Evolutionary conservation across 2,797 vertebrate genomes (phyloP).

Genomic region (Anisognathus igniventris): DNA sequence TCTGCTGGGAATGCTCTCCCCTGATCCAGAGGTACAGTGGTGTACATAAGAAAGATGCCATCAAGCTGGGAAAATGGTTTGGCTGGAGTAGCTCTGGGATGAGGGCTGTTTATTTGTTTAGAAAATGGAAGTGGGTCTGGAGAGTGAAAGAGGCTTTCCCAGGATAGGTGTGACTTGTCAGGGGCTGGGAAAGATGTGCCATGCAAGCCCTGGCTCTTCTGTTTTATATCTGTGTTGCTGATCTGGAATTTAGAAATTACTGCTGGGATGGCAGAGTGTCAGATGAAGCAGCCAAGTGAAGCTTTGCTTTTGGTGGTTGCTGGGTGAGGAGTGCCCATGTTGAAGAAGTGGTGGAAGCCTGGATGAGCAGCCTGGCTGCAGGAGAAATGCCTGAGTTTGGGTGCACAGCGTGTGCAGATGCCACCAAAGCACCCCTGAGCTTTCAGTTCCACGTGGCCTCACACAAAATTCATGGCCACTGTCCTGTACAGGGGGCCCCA

Average conservation of each 20-base stretch:
- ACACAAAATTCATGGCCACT: fast-evolving
- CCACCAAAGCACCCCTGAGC: neutral
- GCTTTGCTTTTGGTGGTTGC: fast-evolving
- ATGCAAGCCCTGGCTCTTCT: neutral
- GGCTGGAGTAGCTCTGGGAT: neutral
- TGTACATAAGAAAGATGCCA: neutral
- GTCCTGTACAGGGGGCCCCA: neutral
- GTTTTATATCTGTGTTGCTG: neutral
- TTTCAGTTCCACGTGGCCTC: fast-evolving
- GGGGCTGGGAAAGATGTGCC: neutral
- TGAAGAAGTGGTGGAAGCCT: neutral
- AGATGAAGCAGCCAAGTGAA: neutral
- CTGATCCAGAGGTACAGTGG: neutral
- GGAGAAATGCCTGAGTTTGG: neutral
- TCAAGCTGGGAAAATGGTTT: fast-evolving
- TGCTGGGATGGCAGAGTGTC: neutral
- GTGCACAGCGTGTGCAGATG: fast-evolving
- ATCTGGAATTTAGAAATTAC: neutral
- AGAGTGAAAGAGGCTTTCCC: neutral
- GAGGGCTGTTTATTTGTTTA: neutral
- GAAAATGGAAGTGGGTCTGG: fast-evolving
- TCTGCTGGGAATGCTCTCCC: neutral
- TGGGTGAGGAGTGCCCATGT: fast-evolving
- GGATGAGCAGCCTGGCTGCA: neutral
- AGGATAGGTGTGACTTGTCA: fast-evolving